These are phyloP conservation scores for Galleria mellonella DNA, from an alignment of 1,140 invertebrate species.

Conservation along the genomic window DNA sequence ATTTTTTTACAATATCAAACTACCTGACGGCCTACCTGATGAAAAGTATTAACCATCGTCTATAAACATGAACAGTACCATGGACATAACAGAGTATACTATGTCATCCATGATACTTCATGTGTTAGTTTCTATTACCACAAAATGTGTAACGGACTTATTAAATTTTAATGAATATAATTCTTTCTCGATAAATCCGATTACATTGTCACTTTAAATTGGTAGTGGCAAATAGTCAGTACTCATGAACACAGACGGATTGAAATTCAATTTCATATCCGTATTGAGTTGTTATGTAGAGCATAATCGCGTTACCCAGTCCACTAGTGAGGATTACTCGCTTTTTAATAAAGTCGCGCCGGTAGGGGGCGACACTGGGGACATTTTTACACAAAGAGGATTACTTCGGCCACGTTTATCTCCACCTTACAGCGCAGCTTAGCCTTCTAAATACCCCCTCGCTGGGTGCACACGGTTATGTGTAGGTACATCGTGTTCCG, in stretches of 20 bases:
- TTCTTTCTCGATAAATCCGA: slow-evolving; percentile 1
- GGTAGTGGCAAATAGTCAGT: slow-evolving; percentile 2
- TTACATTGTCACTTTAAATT: slow-evolving; percentile 4
- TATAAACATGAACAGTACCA: too few relatives aligned
- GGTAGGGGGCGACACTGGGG: slow-evolving; percentile 57
- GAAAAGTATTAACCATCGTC: too few relatives aligned
- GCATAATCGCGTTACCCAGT: slow-evolving; percentile 68
- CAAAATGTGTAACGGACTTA: too few relatives aligned
- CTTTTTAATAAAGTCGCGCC: slow-evolving; percentile 70
- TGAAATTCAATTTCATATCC: slow-evolving; percentile 69
- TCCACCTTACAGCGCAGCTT: slow-evolving; percentile 66
- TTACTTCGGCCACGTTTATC: slow-evolving; percentile 69
- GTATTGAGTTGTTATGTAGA: slow-evolving; percentile 65
- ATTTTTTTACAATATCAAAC: too few relatives aligned
- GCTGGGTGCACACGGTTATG: slow-evolving; percentile 53
- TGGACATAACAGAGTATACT: too few relatives aligned
- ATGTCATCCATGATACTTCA: too few relatives aligned
- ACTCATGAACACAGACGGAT: slow-evolving; percentile 36
- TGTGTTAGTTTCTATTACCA: too few relatives aligned
- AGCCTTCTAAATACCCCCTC: slow-evolving; percentile 60
- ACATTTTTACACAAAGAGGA: slow-evolving; percentile 73
- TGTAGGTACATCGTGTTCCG: slow-evolving; percentile 10
- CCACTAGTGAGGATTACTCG: slow-evolving; percentile 67
- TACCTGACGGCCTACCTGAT: too few relatives aligned
- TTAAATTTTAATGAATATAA: too few relatives aligned